Conservation (phyloP, 1,140 invertebrate species). For the Drosophila ercepeae region DNA sequence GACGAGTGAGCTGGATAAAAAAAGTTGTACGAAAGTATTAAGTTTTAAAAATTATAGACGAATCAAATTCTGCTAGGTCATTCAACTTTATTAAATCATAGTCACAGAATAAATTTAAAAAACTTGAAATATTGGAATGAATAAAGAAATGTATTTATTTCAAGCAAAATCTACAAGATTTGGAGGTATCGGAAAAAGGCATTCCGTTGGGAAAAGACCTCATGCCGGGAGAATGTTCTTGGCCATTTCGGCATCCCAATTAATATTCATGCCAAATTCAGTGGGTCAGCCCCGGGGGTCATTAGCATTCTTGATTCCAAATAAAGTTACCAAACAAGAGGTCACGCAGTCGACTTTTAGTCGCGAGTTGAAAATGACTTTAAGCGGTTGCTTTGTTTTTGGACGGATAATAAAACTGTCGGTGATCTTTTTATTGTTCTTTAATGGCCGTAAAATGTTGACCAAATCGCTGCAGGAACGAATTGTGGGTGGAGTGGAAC, state of each 20-base stretch:
- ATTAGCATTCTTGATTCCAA: constrained; percentile 35
- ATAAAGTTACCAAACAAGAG: constrained; percentile 13
- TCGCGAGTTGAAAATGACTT: constrained; percentile 3
- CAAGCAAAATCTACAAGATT: no score
- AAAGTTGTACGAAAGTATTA: constrained; percentile 1
- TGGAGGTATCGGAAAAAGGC: no score
- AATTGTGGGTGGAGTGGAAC: constrained; percentile 37
- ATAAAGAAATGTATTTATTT: not conserved
- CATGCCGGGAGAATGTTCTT: not conserved
- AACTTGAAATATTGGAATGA: no score
- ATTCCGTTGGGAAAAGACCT: no score
- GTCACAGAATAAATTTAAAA: no score
- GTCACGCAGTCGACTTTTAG: constrained; percentile 31
- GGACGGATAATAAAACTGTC: constrained; percentile 19
- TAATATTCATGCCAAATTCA: constrained; percentile 28
- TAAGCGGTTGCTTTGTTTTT: constrained; percentile 20
- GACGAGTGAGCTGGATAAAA: constrained; percentile 36
- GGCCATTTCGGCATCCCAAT: not conserved
- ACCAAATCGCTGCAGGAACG: constrained; percentile 14
- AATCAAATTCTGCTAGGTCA: not conserved
- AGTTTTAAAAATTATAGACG: not conserved
- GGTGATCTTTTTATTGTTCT: constrained; percentile 17
- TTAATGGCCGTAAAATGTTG: constrained; percentile 10
- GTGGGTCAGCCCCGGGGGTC: constrained; percentile 21
- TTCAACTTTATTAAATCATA: constrained; percentile 1